These are phyloP conservation scores for Pterostichus niger DNA, from an alignment of 2,888 invertebrate species.

Conservation along the genomic window DNA sequence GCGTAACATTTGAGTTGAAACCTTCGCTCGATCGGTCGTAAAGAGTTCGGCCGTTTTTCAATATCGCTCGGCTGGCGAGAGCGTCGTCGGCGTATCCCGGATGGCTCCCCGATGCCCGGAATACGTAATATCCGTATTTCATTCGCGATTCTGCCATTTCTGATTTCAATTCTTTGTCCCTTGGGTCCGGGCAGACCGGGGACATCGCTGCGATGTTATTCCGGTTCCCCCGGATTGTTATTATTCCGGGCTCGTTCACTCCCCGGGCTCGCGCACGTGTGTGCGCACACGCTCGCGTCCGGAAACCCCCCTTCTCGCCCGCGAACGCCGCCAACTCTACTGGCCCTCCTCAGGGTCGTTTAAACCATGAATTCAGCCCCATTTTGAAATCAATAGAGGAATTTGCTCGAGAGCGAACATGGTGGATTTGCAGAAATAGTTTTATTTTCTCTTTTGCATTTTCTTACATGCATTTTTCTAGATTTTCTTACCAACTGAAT, in stretches of 20 bases:
- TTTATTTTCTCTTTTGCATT: constrained; percentile 51
- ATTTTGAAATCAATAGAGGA: constrained; percentile 67
- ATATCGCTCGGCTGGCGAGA: constrained; percentile 39
- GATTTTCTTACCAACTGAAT: constrained; percentile 14
- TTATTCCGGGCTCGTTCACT: constrained; percentile 65
- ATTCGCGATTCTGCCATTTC: constrained; percentile 66
- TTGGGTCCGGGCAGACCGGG: constrained; percentile 59
- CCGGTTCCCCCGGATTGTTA: constrained; percentile 65
- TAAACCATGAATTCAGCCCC: constrained; percentile 65
- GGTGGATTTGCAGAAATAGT: constrained; percentile 59
- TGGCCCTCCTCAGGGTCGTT: constrained; percentile 61
- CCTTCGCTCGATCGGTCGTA: constrained; percentile 15
- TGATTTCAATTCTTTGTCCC: constrained; percentile 67
- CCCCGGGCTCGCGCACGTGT: constrained; percentile 45
- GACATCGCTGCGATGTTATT: constrained; percentile 65
- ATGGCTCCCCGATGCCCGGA: constrained; percentile 62
- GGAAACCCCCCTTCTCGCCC: constrained; percentile 27
- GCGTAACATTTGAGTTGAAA: constrained; percentile 7
- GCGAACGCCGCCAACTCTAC: constrained; percentile 22
- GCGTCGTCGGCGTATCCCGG: constrained; percentile 22
- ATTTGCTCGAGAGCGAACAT: constrained; percentile 58
- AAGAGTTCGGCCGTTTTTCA: constrained; percentile 61
- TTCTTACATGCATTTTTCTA: constrained; percentile 53
- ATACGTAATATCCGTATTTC: constrained; percentile 64
- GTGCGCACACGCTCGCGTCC: constrained; percentile 52